Conservation (phyloP, 2,888 invertebrate species). For the Orthosia cruda region DNA sequence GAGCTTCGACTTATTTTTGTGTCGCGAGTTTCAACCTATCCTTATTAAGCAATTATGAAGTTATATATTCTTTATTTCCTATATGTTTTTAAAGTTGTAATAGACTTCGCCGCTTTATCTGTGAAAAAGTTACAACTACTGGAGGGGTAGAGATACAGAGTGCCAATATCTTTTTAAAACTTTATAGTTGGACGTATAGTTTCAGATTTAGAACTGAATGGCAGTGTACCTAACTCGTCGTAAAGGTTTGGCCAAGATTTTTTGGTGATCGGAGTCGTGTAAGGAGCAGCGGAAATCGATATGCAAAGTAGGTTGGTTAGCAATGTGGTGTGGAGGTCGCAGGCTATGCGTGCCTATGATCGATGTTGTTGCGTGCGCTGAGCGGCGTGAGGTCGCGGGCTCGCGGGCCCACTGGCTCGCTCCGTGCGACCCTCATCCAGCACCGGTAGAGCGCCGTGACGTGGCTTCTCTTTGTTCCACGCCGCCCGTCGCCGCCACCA, state of each 20-base stretch:
- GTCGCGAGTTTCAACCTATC: neutral
- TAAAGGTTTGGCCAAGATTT: slow-evolving; percentile 42
- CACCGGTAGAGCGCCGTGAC: slow-evolving; percentile 76
- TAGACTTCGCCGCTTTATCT: neutral
- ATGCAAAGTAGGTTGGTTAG: slow-evolving; percentile 82
- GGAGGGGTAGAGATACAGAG: neutral
- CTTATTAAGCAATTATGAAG: slow-evolving; percentile 24
- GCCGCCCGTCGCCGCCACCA: slow-evolving; percentile 78
- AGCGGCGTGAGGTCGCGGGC: slow-evolving; percentile 78
- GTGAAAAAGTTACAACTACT: slow-evolving; percentile 4
- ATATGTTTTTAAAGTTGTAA: slow-evolving; percentile 21
- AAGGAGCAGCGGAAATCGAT: slow-evolving; percentile 78
- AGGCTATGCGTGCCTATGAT: slow-evolving; percentile 85
- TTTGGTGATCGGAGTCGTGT: slow-evolving; percentile 61
- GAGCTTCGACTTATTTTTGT: slow-evolving; percentile 18
- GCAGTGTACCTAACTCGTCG: slow-evolving; percentile 1
- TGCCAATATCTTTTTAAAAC: slow-evolving; percentile 5
- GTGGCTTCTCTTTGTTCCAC: slow-evolving; percentile 84
- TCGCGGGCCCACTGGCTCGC: slow-evolving; percentile 72
- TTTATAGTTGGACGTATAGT: slow-evolving; percentile 7
- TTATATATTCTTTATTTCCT: neutral
- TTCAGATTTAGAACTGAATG: slow-evolving; percentile 2
- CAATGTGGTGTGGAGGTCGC: slow-evolving; percentile 81
- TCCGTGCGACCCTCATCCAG: slow-evolving; percentile 77
- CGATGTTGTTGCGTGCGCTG: slow-evolving; percentile 85